A percentile compares a stretch with the other conserved stretches of the same genome.
phyloP scores from a whole-genome alignment of 2,113 vertebrate genomes.

The Stigmatopora argus region DNA sequence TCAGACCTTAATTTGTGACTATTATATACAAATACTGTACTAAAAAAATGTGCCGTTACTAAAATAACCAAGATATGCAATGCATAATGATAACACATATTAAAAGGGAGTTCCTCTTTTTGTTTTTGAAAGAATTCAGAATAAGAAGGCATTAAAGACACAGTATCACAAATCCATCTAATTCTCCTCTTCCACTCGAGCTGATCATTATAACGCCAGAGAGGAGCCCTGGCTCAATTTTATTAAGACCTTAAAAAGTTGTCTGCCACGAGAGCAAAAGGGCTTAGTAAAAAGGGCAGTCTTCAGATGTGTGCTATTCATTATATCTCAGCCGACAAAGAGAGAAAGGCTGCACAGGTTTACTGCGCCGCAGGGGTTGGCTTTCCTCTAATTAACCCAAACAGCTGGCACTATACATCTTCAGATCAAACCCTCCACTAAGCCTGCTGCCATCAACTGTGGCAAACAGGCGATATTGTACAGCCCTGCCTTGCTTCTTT shows the following conservation, averaged over 20 bases:
- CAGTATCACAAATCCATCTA: slow-evolving; percentile 17
- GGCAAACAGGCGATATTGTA: slow-evolving; percentile 43
- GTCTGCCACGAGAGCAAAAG: slow-evolving; percentile 13
- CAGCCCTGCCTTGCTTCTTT: slow-evolving; percentile 37
- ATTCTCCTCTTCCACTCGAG: slow-evolving; percentile 10
- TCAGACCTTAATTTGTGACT: too few species aligned
- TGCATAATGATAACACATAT: not conserved
- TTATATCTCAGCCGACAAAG: slow-evolving; percentile 33
- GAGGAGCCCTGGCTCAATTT: slow-evolving; percentile 21
- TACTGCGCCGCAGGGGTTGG: slow-evolving; percentile 25
- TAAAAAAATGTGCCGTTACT: not conserved
- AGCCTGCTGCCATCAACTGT: slow-evolving; percentile 26
- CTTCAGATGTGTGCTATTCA: slow-evolving; percentile 29
- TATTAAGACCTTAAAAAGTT: slow-evolving; percentile 18
- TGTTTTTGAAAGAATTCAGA: not conserved
- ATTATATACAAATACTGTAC: too few species aligned
- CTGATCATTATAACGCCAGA: not conserved
- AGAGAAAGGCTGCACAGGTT: slow-evolving; percentile 34
- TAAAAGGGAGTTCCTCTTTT: not conserved
- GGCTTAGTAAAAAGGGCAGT: slow-evolving; percentile 8
- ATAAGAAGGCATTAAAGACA: not conserved
- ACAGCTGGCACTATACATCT: slow-evolving; percentile 35
- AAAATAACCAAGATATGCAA: not conserved
- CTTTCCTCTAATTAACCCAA: slow-evolving; percentile 53
- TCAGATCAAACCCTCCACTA: slow-evolving; percentile 32